phyloP scores from a whole-genome alignment of 2,888 invertebrate genomes.

The Eledone cirrhosa region DNA sequence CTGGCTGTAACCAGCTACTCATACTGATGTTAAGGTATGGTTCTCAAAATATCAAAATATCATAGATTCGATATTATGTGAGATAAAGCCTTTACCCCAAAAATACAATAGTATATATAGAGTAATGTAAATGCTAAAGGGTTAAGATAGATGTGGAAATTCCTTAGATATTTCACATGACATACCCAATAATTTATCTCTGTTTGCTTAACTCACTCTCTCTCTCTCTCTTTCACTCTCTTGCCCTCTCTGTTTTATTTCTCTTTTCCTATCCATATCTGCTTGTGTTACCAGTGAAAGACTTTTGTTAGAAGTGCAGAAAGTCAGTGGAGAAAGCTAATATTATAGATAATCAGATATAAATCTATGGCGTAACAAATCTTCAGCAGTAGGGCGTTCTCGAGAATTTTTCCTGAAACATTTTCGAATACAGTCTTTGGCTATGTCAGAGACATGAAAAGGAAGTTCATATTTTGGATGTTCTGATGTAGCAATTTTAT shows the following conservation, averaged over 20 bases:
- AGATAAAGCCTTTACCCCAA: too few relatives aligned
- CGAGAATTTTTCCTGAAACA: conserved; percentile 56
- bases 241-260: too few relatives aligned
- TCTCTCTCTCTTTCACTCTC: not conserved
- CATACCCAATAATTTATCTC: conserved; percentile 5
- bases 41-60: too few relatives aligned
- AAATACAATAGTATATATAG: too few relatives aligned
- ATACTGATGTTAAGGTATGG: too few relatives aligned
- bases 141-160: conserved; percentile 10
- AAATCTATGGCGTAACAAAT: conserved; percentile 49
- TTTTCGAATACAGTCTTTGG: conserved; percentile 56
- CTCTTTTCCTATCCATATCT: too few relatives aligned
- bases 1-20: too few relatives aligned
- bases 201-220: not conserved
- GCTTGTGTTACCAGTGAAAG: conserved; percentile 1
- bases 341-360: conserved; percentile 27
- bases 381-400: conserved; percentile 60
- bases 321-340: not conserved
- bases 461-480: conserved; percentile 63
- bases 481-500: conserved; percentile 64
- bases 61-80: too few relatives aligned
- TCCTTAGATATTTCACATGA: conserved; percentile 9
- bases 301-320: conserved; percentile 12
- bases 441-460: conserved; percentile 43
- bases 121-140: too few relatives aligned